These are phyloP conservation scores for Conopomorpha cramerella DNA, from an alignment of 1,140 invertebrate species.

Conservation along the genomic window DNA sequence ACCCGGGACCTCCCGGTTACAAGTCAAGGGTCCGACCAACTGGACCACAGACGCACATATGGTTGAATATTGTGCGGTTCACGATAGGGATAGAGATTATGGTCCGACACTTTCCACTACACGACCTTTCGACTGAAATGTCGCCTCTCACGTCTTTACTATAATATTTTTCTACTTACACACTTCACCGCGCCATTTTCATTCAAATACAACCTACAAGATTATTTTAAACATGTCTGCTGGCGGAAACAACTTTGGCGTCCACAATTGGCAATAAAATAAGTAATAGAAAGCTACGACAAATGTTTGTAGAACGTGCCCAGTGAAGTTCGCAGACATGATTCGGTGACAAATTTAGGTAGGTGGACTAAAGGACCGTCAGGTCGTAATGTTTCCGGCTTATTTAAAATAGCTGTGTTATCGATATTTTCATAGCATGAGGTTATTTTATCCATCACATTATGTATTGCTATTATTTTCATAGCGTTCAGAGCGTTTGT, in stretches of 20 bases:
- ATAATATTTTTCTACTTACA: too few species aligned
- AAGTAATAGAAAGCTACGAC: slow-evolving; percentile 18
- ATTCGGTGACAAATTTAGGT: neutral
- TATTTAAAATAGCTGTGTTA: neutral
- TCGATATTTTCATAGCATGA: neutral
- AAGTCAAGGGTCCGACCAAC: too few species aligned
- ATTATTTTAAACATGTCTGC: neutral
- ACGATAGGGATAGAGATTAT: neutral
- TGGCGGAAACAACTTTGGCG: neutral
- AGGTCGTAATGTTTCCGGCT: neutral
- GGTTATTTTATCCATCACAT: neutral
- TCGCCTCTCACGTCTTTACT: neutral
- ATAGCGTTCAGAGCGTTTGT: too few species aligned
- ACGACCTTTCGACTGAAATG: too few species aligned
- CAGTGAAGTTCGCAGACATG: slow-evolving; percentile 1
- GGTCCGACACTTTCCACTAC: too few species aligned
- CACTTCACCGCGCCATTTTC: too few species aligned
- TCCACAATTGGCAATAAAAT: slow-evolving; percentile 16
- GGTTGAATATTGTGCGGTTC: neutral
- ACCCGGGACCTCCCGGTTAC: too few species aligned
- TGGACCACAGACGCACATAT: neutral
- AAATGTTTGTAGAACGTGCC: slow-evolving; percentile 20
- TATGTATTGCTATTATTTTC: neutral
- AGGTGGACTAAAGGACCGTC: neutral
- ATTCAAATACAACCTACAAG: too few species aligned